phyloP scores from a whole-genome alignment of 2,113 vertebrate genomes.

The Hippocampus guttulatus region DNA sequence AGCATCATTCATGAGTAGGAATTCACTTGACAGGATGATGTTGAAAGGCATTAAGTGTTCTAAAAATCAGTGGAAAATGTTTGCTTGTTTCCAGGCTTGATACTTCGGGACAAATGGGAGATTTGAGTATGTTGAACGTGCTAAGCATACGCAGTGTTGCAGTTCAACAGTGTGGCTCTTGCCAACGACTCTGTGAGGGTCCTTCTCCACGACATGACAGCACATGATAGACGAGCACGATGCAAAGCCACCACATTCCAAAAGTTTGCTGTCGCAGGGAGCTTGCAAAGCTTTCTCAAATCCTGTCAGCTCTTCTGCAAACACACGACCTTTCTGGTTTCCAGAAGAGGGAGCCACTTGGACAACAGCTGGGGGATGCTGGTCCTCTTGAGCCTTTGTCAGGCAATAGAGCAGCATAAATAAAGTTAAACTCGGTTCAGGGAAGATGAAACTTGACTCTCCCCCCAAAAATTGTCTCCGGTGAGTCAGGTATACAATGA shows the following conservation, averaged over 20 bases:
- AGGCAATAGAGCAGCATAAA: not conserved
- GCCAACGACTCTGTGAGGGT: slow-evolving; percentile 13
- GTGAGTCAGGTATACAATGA: slow-evolving; percentile 21
- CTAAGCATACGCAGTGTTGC: not conserved
- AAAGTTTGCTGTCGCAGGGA: slow-evolving; percentile 2
- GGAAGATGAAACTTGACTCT: not conserved
- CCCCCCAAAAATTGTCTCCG: slow-evolving; percentile 1
- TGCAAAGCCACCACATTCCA: slow-evolving; percentile 25
- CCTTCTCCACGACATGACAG: slow-evolving; percentile 19
- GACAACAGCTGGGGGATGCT: not conserved
- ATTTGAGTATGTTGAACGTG: not conserved
- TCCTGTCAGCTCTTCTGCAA: not conserved
- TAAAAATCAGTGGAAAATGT: slow-evolving; percentile 18
- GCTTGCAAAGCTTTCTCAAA: not conserved
- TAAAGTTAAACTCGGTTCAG: not conserved
- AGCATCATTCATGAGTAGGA: slow-evolving; percentile 20
- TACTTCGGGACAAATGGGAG: slow-evolving; percentile 12
- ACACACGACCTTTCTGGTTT: not conserved
- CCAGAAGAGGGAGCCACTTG: not conserved
- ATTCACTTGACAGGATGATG: slow-evolving; percentile 18
- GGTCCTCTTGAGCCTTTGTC: not conserved
- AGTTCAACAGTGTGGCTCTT: not conserved
- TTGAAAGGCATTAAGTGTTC: slow-evolving; percentile 30
- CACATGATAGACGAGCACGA: slow-evolving; percentile 21
- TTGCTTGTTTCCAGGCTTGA: slow-evolving; percentile 16